These are phyloP conservation scores for Scomber colias DNA, from an alignment of 2,113 vertebrate species.

Conservation along the genomic window DNA sequence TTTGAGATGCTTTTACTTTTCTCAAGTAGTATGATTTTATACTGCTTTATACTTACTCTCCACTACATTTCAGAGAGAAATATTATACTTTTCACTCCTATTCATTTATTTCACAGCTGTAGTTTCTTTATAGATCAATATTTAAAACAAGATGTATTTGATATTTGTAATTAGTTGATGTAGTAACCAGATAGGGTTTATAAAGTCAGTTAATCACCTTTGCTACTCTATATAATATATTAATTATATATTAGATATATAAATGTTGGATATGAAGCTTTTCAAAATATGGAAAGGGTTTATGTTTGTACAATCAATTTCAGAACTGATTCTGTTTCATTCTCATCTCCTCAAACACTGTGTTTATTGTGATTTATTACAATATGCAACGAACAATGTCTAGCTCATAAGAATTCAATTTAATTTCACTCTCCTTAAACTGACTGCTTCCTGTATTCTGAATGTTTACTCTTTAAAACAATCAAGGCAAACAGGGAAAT, in stretches of 20 bases:
- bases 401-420: neutral
- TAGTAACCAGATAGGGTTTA: too few relatives aligned
- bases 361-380: neutral
- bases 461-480: neutral
- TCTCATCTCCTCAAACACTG: neutral
- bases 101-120: too few relatives aligned
- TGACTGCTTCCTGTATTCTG: neutral
- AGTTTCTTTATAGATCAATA: too few relatives aligned
- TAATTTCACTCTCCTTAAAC: neutral
- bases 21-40: too few relatives aligned
- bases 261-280: neutral
- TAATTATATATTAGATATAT: neutral
- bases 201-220: neutral
- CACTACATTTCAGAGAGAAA: too few relatives aligned
- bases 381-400: conserved; percentile 3
- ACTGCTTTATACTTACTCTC: too few relatives aligned
- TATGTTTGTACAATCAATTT: neutral
- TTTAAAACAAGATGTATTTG: too few relatives aligned
- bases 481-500: neutral
- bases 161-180: too few relatives aligned
- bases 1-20: too few relatives aligned
- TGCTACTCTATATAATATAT: neutral
- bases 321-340: neutral
- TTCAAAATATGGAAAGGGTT: neutral
- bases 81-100: too few relatives aligned